Base-by-base conservation (phyloP, 2,888 invertebrate genomes). In the Salticus scenicus region DNA sequence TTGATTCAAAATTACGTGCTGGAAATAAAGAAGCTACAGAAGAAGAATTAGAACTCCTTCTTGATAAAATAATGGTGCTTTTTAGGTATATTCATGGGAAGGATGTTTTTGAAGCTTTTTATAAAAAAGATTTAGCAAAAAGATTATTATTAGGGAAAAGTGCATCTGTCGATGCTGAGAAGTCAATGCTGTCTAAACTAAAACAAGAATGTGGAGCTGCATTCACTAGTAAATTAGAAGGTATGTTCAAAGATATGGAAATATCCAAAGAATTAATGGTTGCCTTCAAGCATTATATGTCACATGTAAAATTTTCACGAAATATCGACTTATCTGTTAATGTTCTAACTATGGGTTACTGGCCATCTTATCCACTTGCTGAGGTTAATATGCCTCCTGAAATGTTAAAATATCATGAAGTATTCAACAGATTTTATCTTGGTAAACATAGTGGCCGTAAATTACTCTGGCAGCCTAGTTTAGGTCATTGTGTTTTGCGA, bases 171-270 rank as follows among this genome's bases (percentile, higher is more conserved):
- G 99, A 99, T 92, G 98, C 99, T 0, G 99, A 99, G 92, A 99
- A 99, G 91, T 97, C 98, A 27, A 99, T 99, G 98, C 92, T 99
- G n/a, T 97, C 98, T 70, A 99, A 99, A 92, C 92, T 99, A 89
- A 99, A 99, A 91, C 98, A 98, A 92, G 99, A 99, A 92, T 99
- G 99, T 91, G 99, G 99, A 1, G 98, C 98, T 33, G 98, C 97
- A 1, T 99, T 99, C 91, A 99, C 99, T 0, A 97, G 97, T 87
- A 99, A 99, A 91, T 92, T 99, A 17, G 99, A 99, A 91, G 99
- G 99, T 90, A 99, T 99, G 99, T 99, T 99, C 91, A 99, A 99
- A 91, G 99, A 99, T 90, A 99, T 99, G 98, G 99, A 99, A 91
- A 92, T 99, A 37, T 98, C 98, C 86, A 97, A 97, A 92, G 99